Evolutionary conservation across 2,888 invertebrate species (phyloP).

Genomic region (Ormia ochracea): DNA sequence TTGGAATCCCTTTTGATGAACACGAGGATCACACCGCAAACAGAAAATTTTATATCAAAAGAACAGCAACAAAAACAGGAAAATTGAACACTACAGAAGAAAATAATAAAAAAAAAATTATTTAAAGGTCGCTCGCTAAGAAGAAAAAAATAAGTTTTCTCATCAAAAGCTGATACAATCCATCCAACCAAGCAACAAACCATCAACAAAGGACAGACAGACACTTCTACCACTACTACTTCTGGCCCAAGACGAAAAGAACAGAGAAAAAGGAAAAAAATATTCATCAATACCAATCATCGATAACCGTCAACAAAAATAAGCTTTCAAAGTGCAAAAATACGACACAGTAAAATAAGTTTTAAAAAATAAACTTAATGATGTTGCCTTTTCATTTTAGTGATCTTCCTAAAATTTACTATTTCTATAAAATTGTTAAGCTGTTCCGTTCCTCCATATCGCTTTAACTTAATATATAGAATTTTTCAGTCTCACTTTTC

Average conservation of each 20-base stretch:
- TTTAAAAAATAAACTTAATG: slow-evolving; percentile 40
- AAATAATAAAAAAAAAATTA: slow-evolving; percentile 29
- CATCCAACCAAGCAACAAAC: slow-evolving; percentile 30
- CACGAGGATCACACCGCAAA: slow-evolving; percentile 60
- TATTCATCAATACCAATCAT: slow-evolving; percentile 52
- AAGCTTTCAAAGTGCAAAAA: slow-evolving; percentile 29
- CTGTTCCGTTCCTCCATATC: background rate
- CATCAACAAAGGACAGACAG: background rate
- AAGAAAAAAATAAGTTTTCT: slow-evolving; percentile 36
- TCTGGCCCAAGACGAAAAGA: slow-evolving; percentile 10
- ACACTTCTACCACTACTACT: background rate
- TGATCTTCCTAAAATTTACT: slow-evolving; percentile 33
- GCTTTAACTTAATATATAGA: background rate
- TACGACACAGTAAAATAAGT: background rate
- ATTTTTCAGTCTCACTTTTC: background rate
- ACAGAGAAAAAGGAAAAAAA: slow-evolving; percentile 1
- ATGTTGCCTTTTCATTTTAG: slow-evolving; percentile 35
- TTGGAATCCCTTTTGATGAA: slow-evolving; percentile 72
- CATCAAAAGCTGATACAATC: slow-evolving; percentile 53
- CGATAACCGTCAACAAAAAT: slow-evolving; percentile 53
- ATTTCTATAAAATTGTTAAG: background rate
- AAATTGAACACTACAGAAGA: slow-evolving; percentile 44
- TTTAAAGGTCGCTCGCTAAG: slow-evolving; percentile 58
- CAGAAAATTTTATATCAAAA: slow-evolving; percentile 26
- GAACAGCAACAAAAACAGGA: slow-evolving; percentile 33